These are phyloP conservation scores for Agrilus biguttatus DNA, from an alignment of 2,888 invertebrate genomes.

Conservation along the genomic window DNA sequence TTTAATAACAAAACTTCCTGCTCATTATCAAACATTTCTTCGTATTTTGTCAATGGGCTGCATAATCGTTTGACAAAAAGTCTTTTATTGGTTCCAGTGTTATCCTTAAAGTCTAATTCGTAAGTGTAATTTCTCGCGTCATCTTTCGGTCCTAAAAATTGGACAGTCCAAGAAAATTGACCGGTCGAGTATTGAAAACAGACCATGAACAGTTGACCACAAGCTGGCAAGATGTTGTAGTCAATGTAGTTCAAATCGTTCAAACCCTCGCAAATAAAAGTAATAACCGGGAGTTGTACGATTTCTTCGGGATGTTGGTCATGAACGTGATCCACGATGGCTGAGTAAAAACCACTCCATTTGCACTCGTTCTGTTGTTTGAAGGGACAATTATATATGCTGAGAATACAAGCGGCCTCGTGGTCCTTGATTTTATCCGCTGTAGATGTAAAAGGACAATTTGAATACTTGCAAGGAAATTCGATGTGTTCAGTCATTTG, in stretches of 20 bases:
- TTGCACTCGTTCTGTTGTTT: slow-evolving; percentile 9
- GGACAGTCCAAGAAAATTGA: slow-evolving; percentile 18
- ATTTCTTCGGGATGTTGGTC: slow-evolving; percentile 19
- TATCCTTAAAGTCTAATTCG: slow-evolving; percentile 19
- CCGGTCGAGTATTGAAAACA: slow-evolving; percentile 14
- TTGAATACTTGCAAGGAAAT: slow-evolving; percentile 21
- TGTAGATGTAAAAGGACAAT: slow-evolving; percentile 15
- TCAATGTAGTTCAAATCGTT: slow-evolving; percentile 9
- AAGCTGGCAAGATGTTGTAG: slow-evolving; percentile 16
- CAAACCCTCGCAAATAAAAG: slow-evolving; percentile 10
- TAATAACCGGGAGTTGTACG: slow-evolving; percentile 9
- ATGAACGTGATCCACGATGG: slow-evolving; percentile 15
- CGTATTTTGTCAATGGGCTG: not conserved
- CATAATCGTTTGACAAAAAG: slow-evolving; percentile 2
- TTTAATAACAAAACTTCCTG: too few species aligned
- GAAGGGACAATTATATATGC: slow-evolving; percentile 12
- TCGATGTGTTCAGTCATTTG: slow-evolving; percentile 16
- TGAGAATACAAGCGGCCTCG: slow-evolving; percentile 10
- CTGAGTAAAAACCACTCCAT: slow-evolving; percentile 10
- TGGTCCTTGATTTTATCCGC: slow-evolving; percentile 10
- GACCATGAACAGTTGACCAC: slow-evolving; percentile 17
- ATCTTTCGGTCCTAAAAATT: slow-evolving; percentile 18
- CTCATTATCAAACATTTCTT: not conserved
- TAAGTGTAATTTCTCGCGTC: slow-evolving; percentile 17
- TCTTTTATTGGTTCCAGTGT: not conserved